These are phyloP conservation scores for Sus scrofa DNA, from an alignment of 2,113 vertebrate species.

Conservation along the genomic window DNA sequence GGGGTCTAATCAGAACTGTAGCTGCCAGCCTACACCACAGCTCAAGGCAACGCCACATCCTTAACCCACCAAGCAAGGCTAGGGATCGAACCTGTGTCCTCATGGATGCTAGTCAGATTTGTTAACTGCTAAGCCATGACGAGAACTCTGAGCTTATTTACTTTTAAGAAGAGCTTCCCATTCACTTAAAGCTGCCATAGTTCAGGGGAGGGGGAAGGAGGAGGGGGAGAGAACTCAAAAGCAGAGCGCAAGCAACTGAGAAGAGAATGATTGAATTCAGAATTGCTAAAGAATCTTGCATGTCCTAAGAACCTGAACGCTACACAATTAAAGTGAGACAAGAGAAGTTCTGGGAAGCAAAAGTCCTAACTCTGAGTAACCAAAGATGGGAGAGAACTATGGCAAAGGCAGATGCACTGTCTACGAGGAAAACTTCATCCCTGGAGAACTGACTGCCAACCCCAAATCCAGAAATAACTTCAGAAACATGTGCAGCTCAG, in stretches of 20 bases:
- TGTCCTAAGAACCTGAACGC: neutral
- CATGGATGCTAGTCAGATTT: too few species aligned
- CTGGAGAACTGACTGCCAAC: neutral
- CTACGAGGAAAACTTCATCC: neutral
- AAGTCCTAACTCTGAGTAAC: constrained; percentile 34
- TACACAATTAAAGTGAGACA: neutral
- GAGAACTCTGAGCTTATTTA: constrained; percentile 47
- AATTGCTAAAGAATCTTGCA: neutral
- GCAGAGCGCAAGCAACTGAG: constrained; percentile 64
- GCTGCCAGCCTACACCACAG: too few species aligned
- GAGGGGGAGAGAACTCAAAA: constrained; percentile 64
- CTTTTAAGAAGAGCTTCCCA: constrained; percentile 49
- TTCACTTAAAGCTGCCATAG: constrained; percentile 50
- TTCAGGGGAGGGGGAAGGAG: neutral
- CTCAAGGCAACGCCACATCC: too few species aligned
- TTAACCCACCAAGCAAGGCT: too few species aligned
- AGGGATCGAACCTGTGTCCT: too few species aligned
- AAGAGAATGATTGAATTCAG: constrained; percentile 76
- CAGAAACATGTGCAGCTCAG: neutral
- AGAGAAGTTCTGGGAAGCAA: neutral
- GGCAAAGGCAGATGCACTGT: neutral
- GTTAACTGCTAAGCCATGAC: too few species aligned
- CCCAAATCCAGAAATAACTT: neutral
- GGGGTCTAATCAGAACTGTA: too few species aligned
- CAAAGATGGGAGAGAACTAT: neutral